phyloP scores from a whole-genome alignment of 1,140 invertebrate genomes.

The Anastatus disparis region DNA sequence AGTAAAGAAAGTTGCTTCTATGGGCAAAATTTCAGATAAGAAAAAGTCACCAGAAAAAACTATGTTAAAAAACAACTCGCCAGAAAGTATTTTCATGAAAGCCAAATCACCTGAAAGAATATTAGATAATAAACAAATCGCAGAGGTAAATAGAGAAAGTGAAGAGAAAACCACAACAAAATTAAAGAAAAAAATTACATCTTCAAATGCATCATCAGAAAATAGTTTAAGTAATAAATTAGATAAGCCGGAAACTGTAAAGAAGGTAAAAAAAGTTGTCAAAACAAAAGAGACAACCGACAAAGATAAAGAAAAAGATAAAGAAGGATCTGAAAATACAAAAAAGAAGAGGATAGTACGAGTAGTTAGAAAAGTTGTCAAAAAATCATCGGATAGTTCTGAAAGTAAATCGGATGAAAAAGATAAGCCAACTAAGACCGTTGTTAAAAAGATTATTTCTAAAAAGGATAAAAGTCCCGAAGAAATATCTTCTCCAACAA shows the following conservation, averaged over 20 bases:
- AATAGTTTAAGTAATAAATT: conserved; percentile 40
- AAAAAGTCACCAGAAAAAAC: conserved; percentile 37
- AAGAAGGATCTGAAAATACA: conserved; percentile 49
- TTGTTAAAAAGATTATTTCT: conserved; percentile 42
- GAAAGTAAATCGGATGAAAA: conserved; percentile 53
- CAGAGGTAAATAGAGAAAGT: conserved; percentile 39
- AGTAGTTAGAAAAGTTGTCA: conserved; percentile 57
- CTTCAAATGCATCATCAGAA: conserved; percentile 31
- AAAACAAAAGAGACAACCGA: conserved; percentile 47
- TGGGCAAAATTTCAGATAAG: conserved; percentile 41
- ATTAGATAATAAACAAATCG: conserved; percentile 47
- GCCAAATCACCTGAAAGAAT: conserved; percentile 43
- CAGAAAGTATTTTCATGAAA: conserved; percentile 36
- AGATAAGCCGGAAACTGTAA: conserved; percentile 44
- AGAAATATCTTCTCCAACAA: neutral
- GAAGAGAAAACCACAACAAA: conserved; percentile 40
- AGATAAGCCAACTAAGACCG: conserved; percentile 43
- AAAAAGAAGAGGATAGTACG: conserved; percentile 59
- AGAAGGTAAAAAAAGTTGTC: conserved; percentile 47
- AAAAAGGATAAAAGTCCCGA: conserved; percentile 48
- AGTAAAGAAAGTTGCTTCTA: conserved; percentile 29
- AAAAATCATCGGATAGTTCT: conserved; percentile 52
- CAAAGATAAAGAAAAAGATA: conserved; percentile 39
- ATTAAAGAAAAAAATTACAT: conserved; percentile 44
- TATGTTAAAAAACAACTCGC: conserved; percentile 42